These are phyloP conservation scores for Globicephala melas DNA, from an alignment of 2,113 vertebrate genomes.

Conservation along the genomic window DNA sequence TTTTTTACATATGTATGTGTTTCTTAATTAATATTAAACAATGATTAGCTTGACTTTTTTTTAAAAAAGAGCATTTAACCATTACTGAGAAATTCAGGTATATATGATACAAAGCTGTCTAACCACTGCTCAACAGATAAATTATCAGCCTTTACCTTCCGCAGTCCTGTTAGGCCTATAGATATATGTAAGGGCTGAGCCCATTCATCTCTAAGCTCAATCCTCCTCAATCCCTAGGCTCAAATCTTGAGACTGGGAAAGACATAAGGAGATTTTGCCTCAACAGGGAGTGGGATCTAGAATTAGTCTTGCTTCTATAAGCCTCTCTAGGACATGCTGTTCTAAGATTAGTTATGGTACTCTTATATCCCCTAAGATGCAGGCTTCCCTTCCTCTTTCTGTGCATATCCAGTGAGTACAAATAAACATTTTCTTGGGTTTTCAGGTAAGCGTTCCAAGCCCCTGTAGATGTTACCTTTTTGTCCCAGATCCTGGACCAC, in stretches of 20 bases:
- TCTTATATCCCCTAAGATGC: background rate
- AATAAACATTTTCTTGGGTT: background rate
- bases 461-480: background rate
- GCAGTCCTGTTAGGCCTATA: background rate
- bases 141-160: background rate
- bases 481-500: background rate
- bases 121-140: background rate
- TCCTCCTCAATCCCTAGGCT: background rate
- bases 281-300: background rate
- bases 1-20: background rate
- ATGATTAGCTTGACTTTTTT: background rate
- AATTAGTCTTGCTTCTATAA: conserved; percentile 38
- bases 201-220: background rate
- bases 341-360: conserved; percentile 39
- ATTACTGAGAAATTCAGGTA: background rate
- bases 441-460: background rate
- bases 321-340: background rate
- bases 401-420: background rate
- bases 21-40: conserved; percentile 15
- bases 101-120: background rate
- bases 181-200: background rate
- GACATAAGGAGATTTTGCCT: background rate
- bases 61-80: background rate
- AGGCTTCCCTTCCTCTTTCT: background rate
- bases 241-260: background rate